Base-by-base conservation (phyloP, 2,888 invertebrate genomes). In the Stenolophus ochropezus region DNA sequence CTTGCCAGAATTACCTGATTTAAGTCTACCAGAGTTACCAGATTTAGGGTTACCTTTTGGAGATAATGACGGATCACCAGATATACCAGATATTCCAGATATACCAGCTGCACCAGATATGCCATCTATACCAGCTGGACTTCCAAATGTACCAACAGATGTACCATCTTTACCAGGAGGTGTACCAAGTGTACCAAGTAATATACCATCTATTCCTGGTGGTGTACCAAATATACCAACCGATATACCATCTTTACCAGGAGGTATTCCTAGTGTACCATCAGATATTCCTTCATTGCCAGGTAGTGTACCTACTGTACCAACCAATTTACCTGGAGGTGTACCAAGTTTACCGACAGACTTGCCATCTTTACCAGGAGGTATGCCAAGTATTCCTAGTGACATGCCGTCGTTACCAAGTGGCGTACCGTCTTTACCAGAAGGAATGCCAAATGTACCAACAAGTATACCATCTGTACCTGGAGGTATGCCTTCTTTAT, bases 61-160 rank as follows among this genome's bases (percentile, higher is more conserved):
- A 18, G 33, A 42, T 8, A 11, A 42, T 42, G 33, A 11, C 11
- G 71, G 47, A 16, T 6, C 47, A 2, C 71, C 71, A 16, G 74
- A 51, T 23, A 49, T 74, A 11, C 74, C 74, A 49, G 73, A 49
- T 65, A 23, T 21, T 6, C 71, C 71, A 18, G 74, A 75, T 6
- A 25, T 53, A 14, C 75, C 75, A 4, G 75, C 25, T 53, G 23
- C 18, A 23, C 75, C 75, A 16, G 75, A 23, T 20, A 25, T 75
- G 27, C 75, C 75, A 51, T 11, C 21, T 4, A n/a, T 71, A 20
- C 71, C 71, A 33, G 75, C 75, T 27, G 49, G n/a, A 33, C n/a
- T 47, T 14, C 71, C 71, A 65, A 16, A 65, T 65, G n/a, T 65
- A 11, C 33, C 33, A 1, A 11, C 53, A n/a, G n/a, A n/a, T 53